Base-by-base conservation (phyloP, 2,888 invertebrate genomes). In the Dendrolimus pini region DNA sequence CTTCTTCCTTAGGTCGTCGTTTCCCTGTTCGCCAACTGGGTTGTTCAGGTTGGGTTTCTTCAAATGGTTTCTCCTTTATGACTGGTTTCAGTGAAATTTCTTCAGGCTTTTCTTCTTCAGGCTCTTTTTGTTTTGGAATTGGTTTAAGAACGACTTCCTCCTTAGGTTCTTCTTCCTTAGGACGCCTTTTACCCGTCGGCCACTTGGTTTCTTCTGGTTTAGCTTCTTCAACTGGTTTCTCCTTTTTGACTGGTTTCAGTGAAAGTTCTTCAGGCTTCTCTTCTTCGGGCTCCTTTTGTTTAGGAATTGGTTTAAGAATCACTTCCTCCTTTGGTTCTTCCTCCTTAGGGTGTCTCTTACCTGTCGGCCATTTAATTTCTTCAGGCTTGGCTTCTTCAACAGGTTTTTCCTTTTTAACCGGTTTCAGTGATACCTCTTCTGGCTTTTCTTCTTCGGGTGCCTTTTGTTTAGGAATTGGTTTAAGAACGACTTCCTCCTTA, bases 351-450 rank as follows among this genome's bases (percentile, higher is more conserved):
- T 72, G 72, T 56, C 75, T 79, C 57, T 74, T 79, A 3, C 83
- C 84, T 9, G 68, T 73, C 54, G 68, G 81, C 79, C 73, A 83
- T 68, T 75, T 70, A 7, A 76, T 72, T 59, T 83, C 80, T 56
- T 82, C 68, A 3, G 78, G 76, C 30, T 61, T 62, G 18, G 63
- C 58, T 18, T 75, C 74, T 58, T 77, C 75, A n/a, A 67, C 41
- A 0, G 75, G 62, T 61, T 78, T 75, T 42, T 65, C 64, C 62
- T 71, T 65, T 54, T 72, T 57, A 68, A 67, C 58, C 65, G 82
- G 67, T 75, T 85, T 91, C 64, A 80, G 75, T 60, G 85, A 80
- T 6, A 87, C 79, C 64, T 90, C 85, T 63, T 91, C 89, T 1
- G 87, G 75, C 65, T 65, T 67, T 57, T 83, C 78, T 55, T 74